Percentiles rank a stretch among this genome's conserved stretches.
These are phyloP conservation scores for Zosterops hypoxanthus DNA, from an alignment of 2,113 vertebrate species.

Conservation along the genomic window DNA sequence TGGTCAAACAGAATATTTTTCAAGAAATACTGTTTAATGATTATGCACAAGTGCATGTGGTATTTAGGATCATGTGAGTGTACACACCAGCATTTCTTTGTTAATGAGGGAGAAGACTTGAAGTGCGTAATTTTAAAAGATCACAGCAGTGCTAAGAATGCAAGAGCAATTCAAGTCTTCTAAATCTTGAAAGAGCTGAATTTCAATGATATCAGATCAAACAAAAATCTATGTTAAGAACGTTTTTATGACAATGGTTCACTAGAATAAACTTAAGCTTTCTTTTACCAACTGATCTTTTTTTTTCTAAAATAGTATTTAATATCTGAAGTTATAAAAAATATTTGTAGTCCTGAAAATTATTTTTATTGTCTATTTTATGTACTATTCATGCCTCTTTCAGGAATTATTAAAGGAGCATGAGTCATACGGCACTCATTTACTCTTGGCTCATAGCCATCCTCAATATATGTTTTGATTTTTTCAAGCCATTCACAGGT, in stretches of 20 bases:
- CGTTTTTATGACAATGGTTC: conserved; percentile 60
- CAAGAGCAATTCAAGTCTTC: conserved; percentile 51
- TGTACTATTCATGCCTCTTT: conserved; percentile 69
- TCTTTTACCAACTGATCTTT: conserved; percentile 62
- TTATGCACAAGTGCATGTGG: not conserved
- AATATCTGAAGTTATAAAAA: conserved; percentile 81
- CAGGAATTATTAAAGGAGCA: conserved; percentile 72
- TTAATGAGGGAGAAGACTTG: conserved; percentile 26
- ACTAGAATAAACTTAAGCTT: conserved; percentile 58
- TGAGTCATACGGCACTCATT: conserved; percentile 62
- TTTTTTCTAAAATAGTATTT: conserved; percentile 75
- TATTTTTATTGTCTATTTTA: conserved; percentile 74
- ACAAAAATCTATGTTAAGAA: conserved; percentile 62
- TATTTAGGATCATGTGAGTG: not conserved
- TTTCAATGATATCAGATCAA: conserved; percentile 60
- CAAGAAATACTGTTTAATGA: not conserved
- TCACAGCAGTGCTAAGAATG: conserved; percentile 31
- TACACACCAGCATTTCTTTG: not conserved
- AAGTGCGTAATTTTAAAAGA: conserved; percentile 36
- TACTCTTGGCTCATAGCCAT: conserved; percentile 50
- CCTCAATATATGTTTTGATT: conserved; percentile 69
- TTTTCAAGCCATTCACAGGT: conserved; percentile 75
- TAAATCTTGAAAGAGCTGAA: conserved; percentile 36
- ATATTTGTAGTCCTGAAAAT: conserved; percentile 80
- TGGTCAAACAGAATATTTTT: not conserved